Percentiles rank a stretch among this genome's conserved stretches.
Evolutionary conservation across 2,113 vertebrate species (phyloP).

Genomic region (Phyllopteryx taeniolatus): DNA sequence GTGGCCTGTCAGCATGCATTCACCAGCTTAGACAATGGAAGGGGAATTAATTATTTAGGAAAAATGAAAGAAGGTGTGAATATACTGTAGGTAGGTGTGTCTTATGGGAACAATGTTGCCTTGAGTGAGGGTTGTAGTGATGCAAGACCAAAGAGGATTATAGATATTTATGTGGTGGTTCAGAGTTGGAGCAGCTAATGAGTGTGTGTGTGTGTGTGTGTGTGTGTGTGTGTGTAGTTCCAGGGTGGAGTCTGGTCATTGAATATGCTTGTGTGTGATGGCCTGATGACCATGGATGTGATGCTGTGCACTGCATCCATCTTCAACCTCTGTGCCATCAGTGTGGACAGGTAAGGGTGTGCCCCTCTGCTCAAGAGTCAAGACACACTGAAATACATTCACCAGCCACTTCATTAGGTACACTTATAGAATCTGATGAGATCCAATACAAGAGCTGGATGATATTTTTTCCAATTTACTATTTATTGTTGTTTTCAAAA

Average conservation of each 20-base stretch:
- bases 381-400: not conserved
- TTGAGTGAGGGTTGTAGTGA: conserved; percentile 4
- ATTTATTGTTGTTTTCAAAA: too few relatives aligned
- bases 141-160: conserved; percentile 30
- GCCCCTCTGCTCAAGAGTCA: not conserved
- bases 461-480: too few relatives aligned
- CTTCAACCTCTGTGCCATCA: conserved; percentile 93
- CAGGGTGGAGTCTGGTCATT: conserved; percentile 88
- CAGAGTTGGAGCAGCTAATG: conserved; percentile 22
- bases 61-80: not conserved
- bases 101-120: not conserved
- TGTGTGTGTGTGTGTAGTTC: conserved; percentile 73
- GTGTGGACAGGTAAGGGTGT: conserved; percentile 79
- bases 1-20: not conserved
- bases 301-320: conserved; percentile 94
- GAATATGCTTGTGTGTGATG: conserved; percentile 79
- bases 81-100: not conserved
- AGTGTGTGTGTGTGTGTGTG: conserved; percentile 40
- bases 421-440: not conserved
- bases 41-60: not conserved
- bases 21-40: conserved; percentile 4
- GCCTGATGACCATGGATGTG: conserved; percentile 92
- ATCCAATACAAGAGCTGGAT: not conserved
- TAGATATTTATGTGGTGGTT: not conserved
- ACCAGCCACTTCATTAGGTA: not conserved